phyloP scores from a whole-genome alignment of 1,140 invertebrate genomes.

The Micrasema minimum region DNA sequence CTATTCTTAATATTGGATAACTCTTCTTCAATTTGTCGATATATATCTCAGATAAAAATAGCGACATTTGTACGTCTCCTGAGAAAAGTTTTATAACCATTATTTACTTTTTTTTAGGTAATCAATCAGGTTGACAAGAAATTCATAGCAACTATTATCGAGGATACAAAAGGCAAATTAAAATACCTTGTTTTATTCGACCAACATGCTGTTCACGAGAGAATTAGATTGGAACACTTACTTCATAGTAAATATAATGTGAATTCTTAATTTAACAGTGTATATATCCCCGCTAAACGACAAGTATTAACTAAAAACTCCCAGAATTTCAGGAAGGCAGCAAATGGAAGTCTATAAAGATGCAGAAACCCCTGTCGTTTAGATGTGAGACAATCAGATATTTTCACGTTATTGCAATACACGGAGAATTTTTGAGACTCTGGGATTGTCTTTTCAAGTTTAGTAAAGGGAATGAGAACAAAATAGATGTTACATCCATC shows the following conservation, averaged over 20 bases:
- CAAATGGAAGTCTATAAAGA: constrained; percentile 56
- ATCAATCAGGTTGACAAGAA: constrained; percentile 73
- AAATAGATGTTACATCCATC: constrained; percentile 37
- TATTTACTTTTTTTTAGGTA: constrained; percentile 57
- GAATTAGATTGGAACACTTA: constrained; percentile 71
- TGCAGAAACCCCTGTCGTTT: constrained; percentile 23
- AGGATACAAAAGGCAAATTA: constrained; percentile 30
- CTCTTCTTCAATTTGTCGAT: too few relatives aligned
- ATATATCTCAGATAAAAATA: too few relatives aligned
- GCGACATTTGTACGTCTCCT: too few relatives aligned
- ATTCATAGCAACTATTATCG: constrained; percentile 67
- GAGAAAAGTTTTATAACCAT: too few relatives aligned
- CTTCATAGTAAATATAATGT: constrained; percentile 58
- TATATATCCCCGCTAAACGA: too few relatives aligned
- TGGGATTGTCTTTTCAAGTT: constrained; percentile 56
- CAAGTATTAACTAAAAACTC: too few relatives aligned
- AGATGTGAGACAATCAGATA: constrained; percentile 25
- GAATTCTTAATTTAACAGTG: too few relatives aligned
- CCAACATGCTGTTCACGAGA: constrained; percentile 78
- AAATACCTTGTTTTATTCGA: constrained; percentile 70
- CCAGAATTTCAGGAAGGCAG: constrained; percentile 56
- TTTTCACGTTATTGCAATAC: constrained; percentile 60
- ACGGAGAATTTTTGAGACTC: constrained; percentile 56
- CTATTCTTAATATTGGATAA: too few relatives aligned
- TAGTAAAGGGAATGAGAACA: constrained; percentile 30